Evolutionary conservation across 2,797 vertebrate species (phyloP).

Genomic region (Manis javanica): DNA sequence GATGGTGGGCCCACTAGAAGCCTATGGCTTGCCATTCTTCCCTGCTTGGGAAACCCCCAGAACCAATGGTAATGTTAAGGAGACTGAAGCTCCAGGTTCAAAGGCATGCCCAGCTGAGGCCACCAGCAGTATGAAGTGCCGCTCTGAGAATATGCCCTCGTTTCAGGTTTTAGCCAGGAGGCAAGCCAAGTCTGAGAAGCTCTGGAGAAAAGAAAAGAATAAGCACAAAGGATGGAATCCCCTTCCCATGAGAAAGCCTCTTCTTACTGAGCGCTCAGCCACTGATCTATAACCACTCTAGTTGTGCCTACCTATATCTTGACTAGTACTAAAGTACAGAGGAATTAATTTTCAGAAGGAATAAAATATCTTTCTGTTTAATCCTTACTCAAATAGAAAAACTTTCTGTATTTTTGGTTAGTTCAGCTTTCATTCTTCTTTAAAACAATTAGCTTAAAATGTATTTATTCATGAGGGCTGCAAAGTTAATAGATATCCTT

Average conservation of each 20-base stretch:
- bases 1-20: neutral
- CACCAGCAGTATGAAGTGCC: neutral
- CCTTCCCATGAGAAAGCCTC: neutral
- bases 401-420: neutral
- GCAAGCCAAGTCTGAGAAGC: neutral
- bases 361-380: neutral
- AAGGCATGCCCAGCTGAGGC: neutral
- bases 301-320: neutral
- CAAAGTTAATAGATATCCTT: neutral
- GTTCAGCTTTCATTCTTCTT: neutral
- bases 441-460: constrained; percentile 22
- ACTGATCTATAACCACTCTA: neutral
- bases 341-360: neutral
- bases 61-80: neutral
- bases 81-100: neutral
- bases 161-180: neutral
- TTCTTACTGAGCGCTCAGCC: neutral
- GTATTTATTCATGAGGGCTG: neutral
- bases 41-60: neutral
- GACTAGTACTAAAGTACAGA: neutral
- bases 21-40: neutral
- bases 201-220: neutral
- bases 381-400: neutral
- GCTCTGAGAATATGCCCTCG: neutral
- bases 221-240: neutral